Conservation (phyloP, 2,113 vertebrate genomes). For the Columba janthina region DNA sequence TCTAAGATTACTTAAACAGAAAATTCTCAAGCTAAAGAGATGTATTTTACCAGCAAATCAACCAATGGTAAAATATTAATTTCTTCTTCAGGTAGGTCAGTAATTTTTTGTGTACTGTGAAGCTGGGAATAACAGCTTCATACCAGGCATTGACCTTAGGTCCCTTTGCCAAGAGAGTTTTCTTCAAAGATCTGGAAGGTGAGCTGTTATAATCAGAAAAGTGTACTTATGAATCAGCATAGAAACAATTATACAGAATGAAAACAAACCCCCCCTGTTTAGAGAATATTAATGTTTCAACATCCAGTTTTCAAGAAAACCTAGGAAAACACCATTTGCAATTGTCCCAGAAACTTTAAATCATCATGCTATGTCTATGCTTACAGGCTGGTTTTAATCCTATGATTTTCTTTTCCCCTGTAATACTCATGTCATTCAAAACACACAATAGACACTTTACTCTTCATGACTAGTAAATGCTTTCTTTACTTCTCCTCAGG, state of each 20-base stretch:
- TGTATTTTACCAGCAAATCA: conserved; percentile 1
- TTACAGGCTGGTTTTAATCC: background rate
- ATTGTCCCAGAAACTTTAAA: background rate
- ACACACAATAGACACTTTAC: background rate
- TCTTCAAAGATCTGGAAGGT: background rate
- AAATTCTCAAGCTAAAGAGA: background rate
- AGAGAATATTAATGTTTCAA: background rate
- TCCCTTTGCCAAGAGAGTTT: background rate
- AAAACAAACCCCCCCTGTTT: background rate
- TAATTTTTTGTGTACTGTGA: background rate
- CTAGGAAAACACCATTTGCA: background rate
- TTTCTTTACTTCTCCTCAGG: conserved; percentile 18
- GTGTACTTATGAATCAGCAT: background rate
- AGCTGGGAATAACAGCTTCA: background rate
- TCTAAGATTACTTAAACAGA: conserved; percentile 1
- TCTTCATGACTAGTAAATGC: background rate
- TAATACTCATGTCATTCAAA: background rate
- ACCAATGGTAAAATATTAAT: background rate
- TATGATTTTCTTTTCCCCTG: background rate
- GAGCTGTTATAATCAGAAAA: background rate
- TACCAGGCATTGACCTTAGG: background rate
- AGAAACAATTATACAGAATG: background rate
- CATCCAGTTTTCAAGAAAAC: background rate
- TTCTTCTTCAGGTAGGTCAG: conserved; percentile 1
- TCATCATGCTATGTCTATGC: background rate